Conservation (phyloP, 2,888 invertebrate genomes). For the Plebejus melissa region DNA sequence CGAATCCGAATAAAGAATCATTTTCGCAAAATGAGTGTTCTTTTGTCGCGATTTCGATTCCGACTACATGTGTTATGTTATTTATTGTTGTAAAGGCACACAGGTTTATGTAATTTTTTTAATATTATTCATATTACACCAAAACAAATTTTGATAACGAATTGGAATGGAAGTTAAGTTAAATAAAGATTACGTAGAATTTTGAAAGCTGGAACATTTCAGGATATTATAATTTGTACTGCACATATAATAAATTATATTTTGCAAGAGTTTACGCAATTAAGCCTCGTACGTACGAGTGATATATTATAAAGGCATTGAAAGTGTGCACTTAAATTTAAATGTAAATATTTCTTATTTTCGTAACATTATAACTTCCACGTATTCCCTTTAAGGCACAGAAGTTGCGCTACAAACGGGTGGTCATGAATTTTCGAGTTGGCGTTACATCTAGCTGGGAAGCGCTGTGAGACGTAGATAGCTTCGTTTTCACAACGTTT, state of each 20-base stretch:
- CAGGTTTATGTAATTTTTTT: neutral
- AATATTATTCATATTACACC: neutral
- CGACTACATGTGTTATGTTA: neutral
- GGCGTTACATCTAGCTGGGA: constrained; percentile 35
- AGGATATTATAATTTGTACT: neutral
- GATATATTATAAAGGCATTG: constrained; percentile 13
- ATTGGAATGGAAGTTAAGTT: neutral
- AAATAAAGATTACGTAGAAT: too few relatives aligned
- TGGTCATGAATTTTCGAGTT: constrained; percentile 62
- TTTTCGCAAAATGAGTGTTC: neutral
- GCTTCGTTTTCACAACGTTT: constrained; percentile 28
- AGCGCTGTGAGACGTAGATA: constrained; percentile 36
- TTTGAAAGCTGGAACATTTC: neutral
- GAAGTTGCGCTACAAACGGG: constrained; percentile 58
- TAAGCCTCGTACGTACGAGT: constrained; percentile 7
- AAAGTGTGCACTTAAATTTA: constrained; percentile 28
- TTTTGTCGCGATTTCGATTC: neutral
- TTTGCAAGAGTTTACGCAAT: neutral
- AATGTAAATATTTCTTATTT: constrained; percentile 41
- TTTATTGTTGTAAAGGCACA: neutral
- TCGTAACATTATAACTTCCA: constrained; percentile 43
- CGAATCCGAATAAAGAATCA: neutral
- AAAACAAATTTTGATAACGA: neutral
- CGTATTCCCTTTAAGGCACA: constrained; percentile 51
- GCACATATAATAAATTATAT: neutral